Evolutionary conservation across 2,113 vertebrate species (phyloP).

Genomic region (Neodon shergylaensis): DNA sequence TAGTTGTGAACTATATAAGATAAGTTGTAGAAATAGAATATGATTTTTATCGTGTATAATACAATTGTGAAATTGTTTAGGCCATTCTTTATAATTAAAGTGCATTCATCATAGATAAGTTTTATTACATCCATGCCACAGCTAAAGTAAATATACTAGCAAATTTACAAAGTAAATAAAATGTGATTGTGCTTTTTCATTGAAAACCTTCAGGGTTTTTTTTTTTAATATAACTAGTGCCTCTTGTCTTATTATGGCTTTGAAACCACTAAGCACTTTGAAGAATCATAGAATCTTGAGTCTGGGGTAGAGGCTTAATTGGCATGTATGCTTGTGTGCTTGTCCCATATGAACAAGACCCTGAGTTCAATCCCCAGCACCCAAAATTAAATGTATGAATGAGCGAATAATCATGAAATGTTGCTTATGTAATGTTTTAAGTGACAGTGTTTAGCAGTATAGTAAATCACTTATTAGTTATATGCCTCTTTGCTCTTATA

Average conservation of each 20-base stretch:
- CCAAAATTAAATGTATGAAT: not conserved
- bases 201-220: not conserved
- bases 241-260: not conserved
- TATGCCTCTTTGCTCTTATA: not conserved
- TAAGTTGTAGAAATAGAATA: not conserved
- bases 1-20: constrained; percentile 7
- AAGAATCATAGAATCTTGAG: not conserved
- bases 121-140: not conserved
- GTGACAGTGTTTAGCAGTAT: not conserved
- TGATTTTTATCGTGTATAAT: not conserved
- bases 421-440: not conserved
- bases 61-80: not conserved
- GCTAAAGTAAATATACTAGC: not conserved
- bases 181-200: not conserved
- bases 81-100: not conserved
- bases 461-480: not conserved
- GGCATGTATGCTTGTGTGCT: not conserved
- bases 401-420: not conserved
- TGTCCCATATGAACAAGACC: not conserved
- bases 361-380: not conserved
- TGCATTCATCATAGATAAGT: not conserved
- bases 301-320: not conserved
- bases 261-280: not conserved
- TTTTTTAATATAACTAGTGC: not conserved
- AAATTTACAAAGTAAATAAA: not conserved